Evolutionary conservation across 2,113 vertebrate genomes (phyloP).

Genomic region (Sclerurus mexicanus): DNA sequence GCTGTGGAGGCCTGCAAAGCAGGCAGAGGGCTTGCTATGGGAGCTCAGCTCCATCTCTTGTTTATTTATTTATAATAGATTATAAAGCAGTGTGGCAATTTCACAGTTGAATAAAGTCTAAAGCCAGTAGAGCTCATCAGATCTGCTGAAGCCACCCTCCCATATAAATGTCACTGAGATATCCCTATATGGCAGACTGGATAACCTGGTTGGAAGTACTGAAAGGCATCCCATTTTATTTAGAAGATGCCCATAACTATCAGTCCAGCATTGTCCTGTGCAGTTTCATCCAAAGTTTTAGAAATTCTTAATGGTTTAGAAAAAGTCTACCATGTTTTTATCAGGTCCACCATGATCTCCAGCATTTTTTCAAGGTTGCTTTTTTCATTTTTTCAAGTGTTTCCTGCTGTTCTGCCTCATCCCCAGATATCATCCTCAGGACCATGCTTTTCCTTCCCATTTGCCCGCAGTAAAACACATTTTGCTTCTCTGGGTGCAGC

Average conservation of each 20-base stretch:
- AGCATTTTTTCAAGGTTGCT: neutral
- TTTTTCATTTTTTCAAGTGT: too few species aligned
- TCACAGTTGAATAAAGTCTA: conserved; percentile 53
- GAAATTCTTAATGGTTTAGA: neutral
- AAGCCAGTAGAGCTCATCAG: neutral
- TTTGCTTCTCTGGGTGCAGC: neutral
- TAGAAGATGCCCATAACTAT: neutral
- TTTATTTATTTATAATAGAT: conserved; percentile 33
- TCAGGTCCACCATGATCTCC: neutral
- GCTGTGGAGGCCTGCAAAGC: conserved; percentile 37
- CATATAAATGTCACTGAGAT: neutral
- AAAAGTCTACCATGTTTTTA: neutral
- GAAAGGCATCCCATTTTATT: neutral
- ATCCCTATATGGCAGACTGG: accelerated
- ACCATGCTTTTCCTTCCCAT: neutral
- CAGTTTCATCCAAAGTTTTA: neutral
- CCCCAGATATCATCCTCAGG: neutral
- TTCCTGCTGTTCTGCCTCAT: neutral
- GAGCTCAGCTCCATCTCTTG: conserved; percentile 32
- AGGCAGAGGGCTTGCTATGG: conserved; percentile 32
- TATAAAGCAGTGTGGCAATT: conserved; percentile 23
- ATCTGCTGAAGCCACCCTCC: neutral
- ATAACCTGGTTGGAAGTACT: neutral
- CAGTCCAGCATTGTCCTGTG: neutral
- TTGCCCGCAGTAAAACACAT: neutral